Conservation (phyloP, 2,888 invertebrate species). For the Drosophila niveifrons region DNA sequence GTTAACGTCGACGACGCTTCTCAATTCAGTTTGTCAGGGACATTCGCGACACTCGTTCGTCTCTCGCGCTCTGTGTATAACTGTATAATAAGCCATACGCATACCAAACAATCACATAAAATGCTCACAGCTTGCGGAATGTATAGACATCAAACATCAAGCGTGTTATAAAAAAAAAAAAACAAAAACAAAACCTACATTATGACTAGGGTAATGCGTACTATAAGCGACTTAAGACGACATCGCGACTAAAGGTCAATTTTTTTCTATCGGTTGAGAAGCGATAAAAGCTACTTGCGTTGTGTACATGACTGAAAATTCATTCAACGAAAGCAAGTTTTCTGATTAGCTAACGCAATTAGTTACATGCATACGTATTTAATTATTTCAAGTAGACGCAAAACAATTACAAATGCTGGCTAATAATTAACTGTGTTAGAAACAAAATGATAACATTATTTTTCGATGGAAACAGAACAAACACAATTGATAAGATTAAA, state of each 20-base stretch:
- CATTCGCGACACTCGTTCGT: constrained; percentile 41
- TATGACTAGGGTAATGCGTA: constrained; percentile 24
- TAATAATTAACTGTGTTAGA: constrained; percentile 15
- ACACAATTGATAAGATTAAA: constrained; percentile 62
- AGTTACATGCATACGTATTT: constrained; percentile 4
- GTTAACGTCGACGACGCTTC: constrained; percentile 11
- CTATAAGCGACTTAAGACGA: constrained; percentile 15
- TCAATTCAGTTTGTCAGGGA: constrained; percentile 56
- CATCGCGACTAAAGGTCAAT: constrained; percentile 70
- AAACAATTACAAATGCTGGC: neutral
- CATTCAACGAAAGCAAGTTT: constrained; percentile 9
- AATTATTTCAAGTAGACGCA: neutral
- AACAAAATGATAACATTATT: constrained; percentile 10
- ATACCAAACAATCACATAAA: constrained; percentile 12
- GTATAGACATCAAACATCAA: constrained; percentile 31
- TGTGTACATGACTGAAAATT: constrained; percentile 16
- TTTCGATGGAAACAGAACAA: constrained; percentile 32
- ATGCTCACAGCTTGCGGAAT: constrained; percentile 32
- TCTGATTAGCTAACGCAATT: constrained; percentile 2
- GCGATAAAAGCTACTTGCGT: constrained; percentile 64
- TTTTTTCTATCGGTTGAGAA: constrained; percentile 36
- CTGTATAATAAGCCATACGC: constrained; percentile 25
- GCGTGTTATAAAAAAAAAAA: constrained; percentile 20
- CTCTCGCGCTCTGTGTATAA: constrained; percentile 5
- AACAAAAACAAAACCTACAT: neutral